These are phyloP conservation scores for Cybosia mesomella DNA, from an alignment of 2,888 invertebrate genomes.

Conservation along the genomic window DNA sequence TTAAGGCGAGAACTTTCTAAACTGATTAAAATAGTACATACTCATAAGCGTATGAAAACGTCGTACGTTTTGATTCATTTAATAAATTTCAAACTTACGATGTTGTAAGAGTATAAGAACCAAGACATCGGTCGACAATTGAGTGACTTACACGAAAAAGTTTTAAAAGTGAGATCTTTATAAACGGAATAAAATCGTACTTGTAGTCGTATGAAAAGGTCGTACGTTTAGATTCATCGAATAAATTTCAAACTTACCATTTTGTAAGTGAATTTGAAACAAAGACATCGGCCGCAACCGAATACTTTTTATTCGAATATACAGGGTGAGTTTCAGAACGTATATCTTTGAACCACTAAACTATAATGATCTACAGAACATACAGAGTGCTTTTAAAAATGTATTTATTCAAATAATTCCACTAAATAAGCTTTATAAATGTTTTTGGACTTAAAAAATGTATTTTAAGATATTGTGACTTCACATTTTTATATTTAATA, in stretches of 20 bases:
- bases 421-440: too few relatives aligned
- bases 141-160: not conserved
- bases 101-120: not conserved
- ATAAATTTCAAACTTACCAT: not conserved
- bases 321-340: not conserved
- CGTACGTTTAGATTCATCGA: not conserved
- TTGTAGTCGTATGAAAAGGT: too few relatives aligned
- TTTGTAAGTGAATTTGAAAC: not conserved
- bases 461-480: too few relatives aligned
- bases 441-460: too few relatives aligned
- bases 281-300: not conserved
- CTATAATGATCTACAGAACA: too few relatives aligned
- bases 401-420: too few relatives aligned
- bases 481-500: too few relatives aligned
- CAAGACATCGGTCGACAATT: not conserved
- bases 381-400: too few relatives aligned
- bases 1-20: not conserved
- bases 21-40: not conserved
- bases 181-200: not conserved
- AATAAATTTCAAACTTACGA: not conserved
- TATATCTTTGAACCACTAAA: not conserved
- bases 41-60: not conserved
- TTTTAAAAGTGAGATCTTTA: not conserved
- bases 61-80: not conserved
- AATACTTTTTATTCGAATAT: not conserved